Base-by-base conservation (phyloP, 2,797 vertebrate genomes). In the Micrastur ruficollis region DNA sequence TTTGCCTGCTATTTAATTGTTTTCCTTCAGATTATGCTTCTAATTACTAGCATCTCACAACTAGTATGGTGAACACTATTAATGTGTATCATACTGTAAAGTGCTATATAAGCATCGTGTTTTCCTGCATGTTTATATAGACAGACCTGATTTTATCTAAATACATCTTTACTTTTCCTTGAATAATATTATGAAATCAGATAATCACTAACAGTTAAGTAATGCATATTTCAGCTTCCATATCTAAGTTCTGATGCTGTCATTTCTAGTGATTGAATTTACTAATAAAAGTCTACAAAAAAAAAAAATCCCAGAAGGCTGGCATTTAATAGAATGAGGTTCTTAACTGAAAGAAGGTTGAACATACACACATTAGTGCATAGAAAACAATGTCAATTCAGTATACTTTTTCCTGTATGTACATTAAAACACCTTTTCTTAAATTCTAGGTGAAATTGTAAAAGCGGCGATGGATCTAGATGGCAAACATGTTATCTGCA, bases 381-480 rank as follows among this genome's bases (percentile, higher is more conserved):
- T 89, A 18, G 87, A 87, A 95, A 86, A 62, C 62, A 83, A 16
- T 78, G 32, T 68, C 46, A 91, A 29, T 95, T 93, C 70, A 95
- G 71, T 86, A 55, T 86, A 81, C 44, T 89, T 93, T 96, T 75
- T 70, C 68, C 71, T 95, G 46, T 42, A 75, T 38, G 9, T 65
- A 11, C 53, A 34, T 53, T 71, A 80, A 90, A 95, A 72, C 59
- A 79, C 71, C 81, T 89, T 97, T 91, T 89, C 94, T 97, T 96
- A 70, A 85, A 38, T 98, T 98, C 34, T 97, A 99, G 99, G 96
- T 98, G 98, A 98, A 74, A 92, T 98, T 93, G 61, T 99, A 89
- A 97, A 90, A 92, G 98, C 98, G 12, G 98, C 98, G 1, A 66
- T 89, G 63, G 98, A 98, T 50, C 97, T 99, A 49, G 98, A 99